A percentile compares a stretch with the other conserved stretches of the same genome.
phyloP scores from a whole-genome alignment of 2,888 invertebrate species.

The Entomobrya proxima region DNA sequence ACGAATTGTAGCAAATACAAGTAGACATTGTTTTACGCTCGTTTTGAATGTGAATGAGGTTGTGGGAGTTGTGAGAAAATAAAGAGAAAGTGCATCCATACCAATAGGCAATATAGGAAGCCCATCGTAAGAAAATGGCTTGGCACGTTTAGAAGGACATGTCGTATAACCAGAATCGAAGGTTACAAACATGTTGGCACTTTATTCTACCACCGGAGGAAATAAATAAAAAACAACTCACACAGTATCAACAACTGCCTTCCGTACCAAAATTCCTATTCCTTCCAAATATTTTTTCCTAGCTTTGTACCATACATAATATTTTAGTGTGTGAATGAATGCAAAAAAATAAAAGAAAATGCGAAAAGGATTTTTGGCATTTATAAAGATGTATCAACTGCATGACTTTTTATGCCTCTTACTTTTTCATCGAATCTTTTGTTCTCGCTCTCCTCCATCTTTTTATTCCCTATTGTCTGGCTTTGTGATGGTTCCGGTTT shows the following conservation, averaged over 20 bases:
- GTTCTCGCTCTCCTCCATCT: neutral
- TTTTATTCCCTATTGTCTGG: neutral
- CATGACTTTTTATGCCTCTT: conserved; percentile 57
- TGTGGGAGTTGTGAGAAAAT: neutral
- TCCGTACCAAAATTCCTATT: neutral
- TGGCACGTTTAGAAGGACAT: neutral
- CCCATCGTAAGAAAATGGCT: neutral
- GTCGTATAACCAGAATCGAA: conserved; percentile 50
- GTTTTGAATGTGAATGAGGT: conserved; percentile 45
- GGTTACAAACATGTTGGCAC: conserved; percentile 31
- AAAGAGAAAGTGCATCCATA: conserved; percentile 20
- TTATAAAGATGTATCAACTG: conserved; percentile 53
- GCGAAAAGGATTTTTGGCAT: conserved; percentile 43
- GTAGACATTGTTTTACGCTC: conserved; percentile 46
- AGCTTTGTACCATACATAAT: neutral
- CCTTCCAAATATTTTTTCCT: neutral
- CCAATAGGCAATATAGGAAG: neutral
- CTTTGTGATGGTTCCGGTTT: conserved; percentile 10
- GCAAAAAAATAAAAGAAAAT: neutral
- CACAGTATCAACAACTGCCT: neutral
- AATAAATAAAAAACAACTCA: conserved; percentile 23
- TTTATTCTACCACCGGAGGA: neutral
- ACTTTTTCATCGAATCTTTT: conserved; percentile 50
- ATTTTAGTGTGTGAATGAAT: conserved; percentile 39
- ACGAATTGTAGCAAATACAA: conserved; percentile 17